Percentiles rank a stretch among this genome's conserved stretches.
phyloP scores from a whole-genome alignment of 2,888 invertebrate species.

The Asteroscopus sphinx region DNA sequence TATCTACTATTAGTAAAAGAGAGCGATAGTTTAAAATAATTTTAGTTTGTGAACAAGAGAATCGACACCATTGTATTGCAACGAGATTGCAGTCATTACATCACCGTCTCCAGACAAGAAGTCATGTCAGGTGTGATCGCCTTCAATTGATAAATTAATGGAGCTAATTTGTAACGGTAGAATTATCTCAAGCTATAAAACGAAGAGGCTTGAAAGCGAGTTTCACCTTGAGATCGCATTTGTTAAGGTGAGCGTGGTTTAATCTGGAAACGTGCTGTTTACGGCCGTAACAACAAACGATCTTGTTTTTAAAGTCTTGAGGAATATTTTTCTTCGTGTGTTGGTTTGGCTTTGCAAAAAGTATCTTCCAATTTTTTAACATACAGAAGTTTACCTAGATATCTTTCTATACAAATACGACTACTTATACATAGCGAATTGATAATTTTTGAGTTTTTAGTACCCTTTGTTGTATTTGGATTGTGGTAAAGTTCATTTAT shows the following conservation, averaged over 20 bases:
- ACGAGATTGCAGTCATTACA: conserved; percentile 41
- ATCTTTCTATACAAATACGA: no score
- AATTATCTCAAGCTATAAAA: conserved; percentile 45
- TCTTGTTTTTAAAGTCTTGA: conserved; percentile 15
- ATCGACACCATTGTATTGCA: no score
- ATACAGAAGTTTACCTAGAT: no score
- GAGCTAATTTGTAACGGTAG: conserved; percentile 32
- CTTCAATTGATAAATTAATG: conserved; percentile 52
- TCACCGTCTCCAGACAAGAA: conserved; percentile 27
- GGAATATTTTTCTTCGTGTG: conserved; percentile 7
- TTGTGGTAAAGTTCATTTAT: no score
- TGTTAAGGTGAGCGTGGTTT: conserved; percentile 42
- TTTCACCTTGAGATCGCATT: conserved; percentile 51
- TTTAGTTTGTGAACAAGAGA: no score
- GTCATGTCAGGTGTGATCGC: conserved; percentile 29
- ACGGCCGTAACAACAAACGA: conserved; percentile 27
- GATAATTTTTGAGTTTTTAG: no score
- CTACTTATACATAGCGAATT: no score
- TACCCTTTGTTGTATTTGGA: no score
- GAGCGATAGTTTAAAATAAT: no score
- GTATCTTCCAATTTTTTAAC: not conserved
- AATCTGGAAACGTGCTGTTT: conserved; percentile 45
- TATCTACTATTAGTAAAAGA: no score
- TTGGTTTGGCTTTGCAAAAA: not conserved
- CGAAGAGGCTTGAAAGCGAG: conserved; percentile 49